These are phyloP conservation scores for Halcyon badia DNA, from an alignment of 2,797 vertebrate genomes.

Conservation along the genomic window DNA sequence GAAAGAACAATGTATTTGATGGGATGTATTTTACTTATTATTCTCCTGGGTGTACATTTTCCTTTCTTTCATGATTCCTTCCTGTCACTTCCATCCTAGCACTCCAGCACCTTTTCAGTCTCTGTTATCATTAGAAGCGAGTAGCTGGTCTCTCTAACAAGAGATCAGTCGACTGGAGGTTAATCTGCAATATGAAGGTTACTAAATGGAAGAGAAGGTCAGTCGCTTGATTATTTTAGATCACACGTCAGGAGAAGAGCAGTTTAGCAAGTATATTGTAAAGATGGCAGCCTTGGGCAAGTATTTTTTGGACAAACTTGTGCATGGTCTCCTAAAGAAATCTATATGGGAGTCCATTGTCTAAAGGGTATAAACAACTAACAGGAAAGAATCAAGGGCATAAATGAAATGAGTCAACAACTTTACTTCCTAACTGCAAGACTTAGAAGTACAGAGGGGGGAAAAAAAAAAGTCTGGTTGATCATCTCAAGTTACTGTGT, in stretches of 20 bases:
- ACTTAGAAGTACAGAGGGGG: not conserved
- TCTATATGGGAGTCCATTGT: not conserved
- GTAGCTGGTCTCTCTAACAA: not conserved
- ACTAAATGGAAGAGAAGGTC: conserved; percentile 8
- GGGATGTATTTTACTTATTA: not conserved
- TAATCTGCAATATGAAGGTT: not conserved
- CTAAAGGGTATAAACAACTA: not conserved
- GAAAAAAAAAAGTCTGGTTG: not conserved
- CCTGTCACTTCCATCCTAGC: not conserved
- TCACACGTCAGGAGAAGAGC: not conserved
- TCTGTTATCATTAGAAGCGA: not conserved
- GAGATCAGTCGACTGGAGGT: not conserved
- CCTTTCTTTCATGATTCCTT: not conserved
- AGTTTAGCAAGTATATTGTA: not conserved
- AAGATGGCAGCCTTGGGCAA: not conserved
- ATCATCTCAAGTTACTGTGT: not conserved
- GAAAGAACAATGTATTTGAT: not conserved
- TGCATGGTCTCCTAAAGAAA: not conserved
- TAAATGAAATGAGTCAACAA: not conserved
- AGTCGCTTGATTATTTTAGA: not conserved
- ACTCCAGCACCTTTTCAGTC: not conserved
- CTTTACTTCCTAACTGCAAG: not conserved
- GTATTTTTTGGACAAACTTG: not conserved
- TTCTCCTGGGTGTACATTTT: not conserved
- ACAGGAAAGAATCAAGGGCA: not conserved